Conservation (phyloP, 2,113 vertebrate species). For the Pelobates fuscus region DNA sequence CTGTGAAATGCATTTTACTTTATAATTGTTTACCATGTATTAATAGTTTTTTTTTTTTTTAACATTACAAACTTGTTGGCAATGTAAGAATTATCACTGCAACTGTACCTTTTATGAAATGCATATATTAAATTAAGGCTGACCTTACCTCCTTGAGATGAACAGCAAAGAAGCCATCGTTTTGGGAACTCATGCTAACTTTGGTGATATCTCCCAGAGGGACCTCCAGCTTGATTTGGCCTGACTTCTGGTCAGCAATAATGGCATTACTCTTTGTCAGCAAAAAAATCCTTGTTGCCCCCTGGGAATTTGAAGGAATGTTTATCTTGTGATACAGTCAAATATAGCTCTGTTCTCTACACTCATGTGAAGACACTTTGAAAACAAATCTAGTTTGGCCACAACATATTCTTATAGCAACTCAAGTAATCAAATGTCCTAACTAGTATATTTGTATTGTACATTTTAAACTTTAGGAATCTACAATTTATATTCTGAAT, state of each 20-base stretch:
- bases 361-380: background rate
- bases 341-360: background rate
- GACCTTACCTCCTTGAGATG: conserved; percentile 87
- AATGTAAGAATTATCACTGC: too few relatives aligned
- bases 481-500: too few relatives aligned
- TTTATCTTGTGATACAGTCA: background rate
- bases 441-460: background rate
- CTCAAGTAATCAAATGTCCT: background rate
- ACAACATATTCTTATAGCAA: background rate
- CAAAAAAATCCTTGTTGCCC: conserved; percentile 88
- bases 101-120: too few relatives aligned
- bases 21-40: too few relatives aligned
- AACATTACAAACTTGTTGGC: too few relatives aligned
- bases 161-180: conserved; percentile 92
- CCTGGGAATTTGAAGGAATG: conserved; percentile 51
- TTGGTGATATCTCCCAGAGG: conserved; percentile 88
- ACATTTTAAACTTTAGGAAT: background rate
- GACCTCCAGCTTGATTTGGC: conserved; percentile 91
- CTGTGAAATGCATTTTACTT: too few relatives aligned
- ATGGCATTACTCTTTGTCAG: conserved; percentile 91
- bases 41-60: too few relatives aligned
- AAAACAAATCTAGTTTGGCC: background rate
- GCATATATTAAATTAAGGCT: too few relatives aligned
- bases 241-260: conserved; percentile 94
- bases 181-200: conserved; percentile 93